phyloP scores from a whole-genome alignment of 2,797 vertebrate species.

The Smutsia temminckii region DNA sequence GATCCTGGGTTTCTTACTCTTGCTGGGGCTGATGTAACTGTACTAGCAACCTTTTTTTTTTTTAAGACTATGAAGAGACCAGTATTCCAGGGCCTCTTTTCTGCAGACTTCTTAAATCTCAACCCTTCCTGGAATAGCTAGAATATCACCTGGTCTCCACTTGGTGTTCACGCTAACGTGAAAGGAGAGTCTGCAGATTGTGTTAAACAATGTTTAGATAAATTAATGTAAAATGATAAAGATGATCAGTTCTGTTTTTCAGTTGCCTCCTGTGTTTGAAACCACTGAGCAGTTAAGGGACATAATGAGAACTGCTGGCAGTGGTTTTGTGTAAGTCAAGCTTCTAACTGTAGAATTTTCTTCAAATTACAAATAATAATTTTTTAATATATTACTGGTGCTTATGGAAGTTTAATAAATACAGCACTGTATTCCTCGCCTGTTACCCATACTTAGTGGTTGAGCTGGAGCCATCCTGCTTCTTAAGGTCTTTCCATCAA shows the following conservation, averaged over 20 bases:
- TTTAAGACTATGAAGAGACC: neutral
- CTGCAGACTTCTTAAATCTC: neutral
- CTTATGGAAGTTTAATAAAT: neutral
- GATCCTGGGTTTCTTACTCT: neutral
- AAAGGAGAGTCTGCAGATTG: neutral
- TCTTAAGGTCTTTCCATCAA: neutral
- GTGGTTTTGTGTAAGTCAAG: neutral
- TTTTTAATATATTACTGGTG: neutral
- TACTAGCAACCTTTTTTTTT: neutral
- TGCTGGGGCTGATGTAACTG: neutral
- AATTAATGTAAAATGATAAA: neutral
- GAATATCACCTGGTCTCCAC: neutral
- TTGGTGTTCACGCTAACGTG: neutral
- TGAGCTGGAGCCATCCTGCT: neutral
- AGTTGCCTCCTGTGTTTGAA: neutral
- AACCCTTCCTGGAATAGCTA: neutral
- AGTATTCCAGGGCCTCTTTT: neutral
- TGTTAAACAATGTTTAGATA: neutral
- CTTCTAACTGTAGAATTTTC: neutral
- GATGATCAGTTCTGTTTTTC: neutral
- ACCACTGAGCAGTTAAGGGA: neutral
- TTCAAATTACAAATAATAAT: neutral
- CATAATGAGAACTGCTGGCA: neutral
- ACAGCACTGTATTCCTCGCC: accelerated
- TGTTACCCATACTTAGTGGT: accelerated